A percentile compares a stretch with the other conserved stretches of the same genome.
phyloP scores from a whole-genome alignment of 2,888 invertebrate species.

The Drosophila nr. perissopoda region DNA sequence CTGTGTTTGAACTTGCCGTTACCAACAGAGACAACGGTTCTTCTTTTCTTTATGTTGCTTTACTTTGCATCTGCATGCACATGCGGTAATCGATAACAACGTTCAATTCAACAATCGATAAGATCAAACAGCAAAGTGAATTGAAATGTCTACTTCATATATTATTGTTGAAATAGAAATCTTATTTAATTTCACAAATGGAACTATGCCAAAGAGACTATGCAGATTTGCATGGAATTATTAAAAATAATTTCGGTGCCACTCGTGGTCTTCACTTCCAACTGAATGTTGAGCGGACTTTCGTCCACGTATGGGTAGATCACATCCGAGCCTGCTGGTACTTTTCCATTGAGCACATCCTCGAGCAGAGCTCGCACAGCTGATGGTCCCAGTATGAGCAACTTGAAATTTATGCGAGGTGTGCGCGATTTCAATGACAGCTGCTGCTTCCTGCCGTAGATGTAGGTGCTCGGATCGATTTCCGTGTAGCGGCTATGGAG shows the following conservation, averaged over 20 bases:
- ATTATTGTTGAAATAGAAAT: not conserved
- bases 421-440: conserved; percentile 3
- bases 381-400: conserved; percentile 67
- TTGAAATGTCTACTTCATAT: not conserved
- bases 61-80: no score
- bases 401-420: conserved; percentile 59
- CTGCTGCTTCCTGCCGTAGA: conserved; percentile 65
- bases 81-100: not conserved
- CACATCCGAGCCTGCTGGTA: conserved; percentile 48
- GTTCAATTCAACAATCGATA: not conserved
- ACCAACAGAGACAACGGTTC: no score
- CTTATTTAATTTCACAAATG: not conserved
- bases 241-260: not conserved
- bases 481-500: conserved; percentile 61
- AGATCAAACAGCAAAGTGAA: not conserved
- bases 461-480: conserved; percentile 64
- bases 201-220: conserved; percentile 12
- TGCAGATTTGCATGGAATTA: conserved; percentile 3
- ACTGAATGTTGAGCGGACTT: conserved; percentile 19
- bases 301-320: not conserved
- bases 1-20: no score
- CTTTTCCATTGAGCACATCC: conserved; percentile 57
- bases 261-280: conserved; percentile 18
- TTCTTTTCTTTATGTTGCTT: no score
- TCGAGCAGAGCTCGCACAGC: conserved; percentile 56